Percentiles rank a stretch among this genome's conserved stretches.
Conservation (phyloP, 2,888 invertebrate genomes). For the Orthosia gothica region DNA sequence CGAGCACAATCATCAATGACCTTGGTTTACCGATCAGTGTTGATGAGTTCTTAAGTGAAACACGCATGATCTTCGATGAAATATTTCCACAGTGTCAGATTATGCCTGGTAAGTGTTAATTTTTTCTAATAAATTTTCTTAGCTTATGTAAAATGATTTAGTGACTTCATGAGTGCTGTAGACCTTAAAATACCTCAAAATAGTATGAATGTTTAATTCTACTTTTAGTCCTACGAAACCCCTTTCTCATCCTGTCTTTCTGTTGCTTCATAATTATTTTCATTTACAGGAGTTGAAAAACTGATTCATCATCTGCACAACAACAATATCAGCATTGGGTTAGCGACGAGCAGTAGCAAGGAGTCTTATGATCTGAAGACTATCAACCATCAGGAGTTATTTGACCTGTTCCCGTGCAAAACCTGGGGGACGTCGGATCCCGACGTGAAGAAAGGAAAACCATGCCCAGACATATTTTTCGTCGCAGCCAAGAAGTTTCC, state of each 20-base stretch:
- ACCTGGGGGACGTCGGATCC: slow-evolving; percentile 96
- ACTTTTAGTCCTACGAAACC: no score
- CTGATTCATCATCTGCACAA: slow-evolving; percentile 94
- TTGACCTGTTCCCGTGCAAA: slow-evolving; percentile 93
- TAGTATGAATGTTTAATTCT: no score
- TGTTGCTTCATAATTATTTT: not conserved
- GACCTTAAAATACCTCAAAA: not conserved
- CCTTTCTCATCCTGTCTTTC: no score
- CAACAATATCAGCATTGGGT: slow-evolving; percentile 94
- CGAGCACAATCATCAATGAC: slow-evolving; percentile 91
- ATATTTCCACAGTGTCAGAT: slow-evolving; percentile 92
- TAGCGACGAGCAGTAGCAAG: slow-evolving; percentile 96
- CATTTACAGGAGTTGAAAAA: slow-evolving; percentile 93
- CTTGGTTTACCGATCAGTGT: slow-evolving; percentile 93
- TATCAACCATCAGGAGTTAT: slow-evolving; percentile 93
- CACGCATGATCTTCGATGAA: slow-evolving; percentile 89
- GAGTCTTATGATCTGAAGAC: slow-evolving; percentile 94
- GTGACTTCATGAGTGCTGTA: not conserved
- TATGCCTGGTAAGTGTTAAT: slow-evolving; percentile 93
- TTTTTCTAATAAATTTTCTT: not conserved
- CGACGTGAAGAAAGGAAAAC: slow-evolving; percentile 96
- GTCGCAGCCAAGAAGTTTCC: slow-evolving; percentile 94
- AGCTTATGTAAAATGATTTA: not conserved
- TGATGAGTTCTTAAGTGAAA: slow-evolving; percentile 93
- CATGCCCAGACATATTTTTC: slow-evolving; percentile 96